Evolutionary conservation across 2,888 invertebrate genomes (phyloP), one percentile per base, ranked within the genome.

Genomic region (Yponomeuta sedellus): DNA sequence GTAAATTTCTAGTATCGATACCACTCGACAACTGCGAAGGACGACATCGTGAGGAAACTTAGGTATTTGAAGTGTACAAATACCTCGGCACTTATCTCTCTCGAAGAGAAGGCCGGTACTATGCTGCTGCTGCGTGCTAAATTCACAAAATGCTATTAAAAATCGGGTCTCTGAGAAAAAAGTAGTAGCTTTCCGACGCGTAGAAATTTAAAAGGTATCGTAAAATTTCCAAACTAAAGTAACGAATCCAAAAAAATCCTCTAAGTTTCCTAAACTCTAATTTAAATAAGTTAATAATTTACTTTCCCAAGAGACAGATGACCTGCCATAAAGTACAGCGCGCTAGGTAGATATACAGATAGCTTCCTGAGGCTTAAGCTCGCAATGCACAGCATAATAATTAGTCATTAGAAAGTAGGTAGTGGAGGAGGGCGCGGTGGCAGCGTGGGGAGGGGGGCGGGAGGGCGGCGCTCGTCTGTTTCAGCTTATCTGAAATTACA

Each of bases 401-500:
- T 91, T 91, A 91, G 91, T 91, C 91, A 91, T 91, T 91, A 91
- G 91, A 89, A 90, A 89, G 90, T 89, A 88, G 90, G 88, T 81
- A 88, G 86, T 77, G 77, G 79, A 81, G 82, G 82, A 75, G 68
- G 64, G 52, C 25, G 64, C 39, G 28, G 22, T 25, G 59, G 61
- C 56, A 34, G 22, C 16, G 67, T 52, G 57, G 78, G 74, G 72
- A 67, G 73, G 74, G 72, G 73, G 44, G 44, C 16, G 73, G 80
- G 77, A 69, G 73, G 76, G 88, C 85, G 86, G 86, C 74, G 88
- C 87, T 87, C 89, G 90, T 89, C 90, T 89, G 88, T 91, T 91
- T 90, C 89, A 89, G 90, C 88, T 90, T 90, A 91, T 91, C 91
- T 91, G 89, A 91, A 91, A 91, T 91, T 91, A 91, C 91, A 91